These are phyloP conservation scores for Zygothrica quintamaculata DNA, from an alignment of 2,888 invertebrate genomes.

Conservation along the genomic window DNA sequence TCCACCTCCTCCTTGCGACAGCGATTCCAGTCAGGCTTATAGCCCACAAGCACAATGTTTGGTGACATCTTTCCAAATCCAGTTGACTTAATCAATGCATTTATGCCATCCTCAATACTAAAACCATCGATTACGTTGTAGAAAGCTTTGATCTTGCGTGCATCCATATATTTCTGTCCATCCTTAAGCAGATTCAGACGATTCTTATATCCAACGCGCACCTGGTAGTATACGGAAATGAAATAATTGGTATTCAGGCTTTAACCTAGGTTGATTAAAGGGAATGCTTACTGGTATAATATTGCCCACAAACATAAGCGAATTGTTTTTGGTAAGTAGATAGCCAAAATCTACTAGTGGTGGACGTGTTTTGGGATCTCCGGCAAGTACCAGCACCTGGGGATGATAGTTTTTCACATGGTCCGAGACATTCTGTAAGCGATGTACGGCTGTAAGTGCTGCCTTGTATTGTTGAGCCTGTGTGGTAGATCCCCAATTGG, in stretches of 20 bases:
- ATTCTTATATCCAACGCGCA: constrained; percentile 87
- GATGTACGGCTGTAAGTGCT: constrained; percentile 93
- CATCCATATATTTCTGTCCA: constrained; percentile 93
- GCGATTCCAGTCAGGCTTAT: constrained; percentile 94
- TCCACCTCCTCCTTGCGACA: constrained; percentile 90
- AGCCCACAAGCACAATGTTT: constrained; percentile 97
- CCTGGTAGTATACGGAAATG: constrained; percentile 82
- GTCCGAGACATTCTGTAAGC: constrained; percentile 92
- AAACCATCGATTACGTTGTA: constrained; percentile 91
- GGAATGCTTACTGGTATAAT: constrained; percentile 89
- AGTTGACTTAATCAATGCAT: constrained; percentile 92
- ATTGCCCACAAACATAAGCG: constrained; percentile 95
- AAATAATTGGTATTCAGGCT: neutral
- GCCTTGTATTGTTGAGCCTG: constrained; percentile 98
- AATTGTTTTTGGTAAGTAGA: constrained; percentile 95
- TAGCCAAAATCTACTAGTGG: constrained; percentile 96
- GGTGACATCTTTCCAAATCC: constrained; percentile 97
- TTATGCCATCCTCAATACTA: constrained; percentile 91
- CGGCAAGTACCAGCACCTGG: constrained; percentile 93
- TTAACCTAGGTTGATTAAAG: too few species aligned
- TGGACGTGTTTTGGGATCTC: constrained; percentile 93
- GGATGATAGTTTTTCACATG: constrained; percentile 99
- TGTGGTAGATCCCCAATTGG: constrained; percentile 98
- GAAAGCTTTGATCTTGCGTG: constrained; percentile 94
- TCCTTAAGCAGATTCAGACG: constrained; percentile 86